phyloP scores from a whole-genome alignment of 2,888 invertebrate species.

The Philereme transversata region DNA sequence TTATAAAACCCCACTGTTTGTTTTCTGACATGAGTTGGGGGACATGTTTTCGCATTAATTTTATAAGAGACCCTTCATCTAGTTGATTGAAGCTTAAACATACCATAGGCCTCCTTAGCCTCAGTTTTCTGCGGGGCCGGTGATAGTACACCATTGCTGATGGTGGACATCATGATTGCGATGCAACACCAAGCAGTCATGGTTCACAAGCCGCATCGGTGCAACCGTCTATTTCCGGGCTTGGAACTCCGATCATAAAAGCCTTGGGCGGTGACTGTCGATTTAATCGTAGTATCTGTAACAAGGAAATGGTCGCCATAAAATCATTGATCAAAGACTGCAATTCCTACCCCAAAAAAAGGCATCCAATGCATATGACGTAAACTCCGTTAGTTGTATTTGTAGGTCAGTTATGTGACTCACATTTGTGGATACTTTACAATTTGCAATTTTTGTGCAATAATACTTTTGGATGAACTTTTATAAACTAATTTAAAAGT shows the following conservation, averaged over 20 bases:
- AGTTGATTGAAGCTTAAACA: neutral
- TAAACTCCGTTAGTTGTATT: no score
- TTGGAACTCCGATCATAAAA: slow-evolving; percentile 38
- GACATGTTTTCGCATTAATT: no score
- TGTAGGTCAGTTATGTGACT: no score
- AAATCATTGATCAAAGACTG: neutral
- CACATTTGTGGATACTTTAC: no score
- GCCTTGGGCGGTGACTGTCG: neutral
- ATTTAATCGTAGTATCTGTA: slow-evolving; percentile 23
- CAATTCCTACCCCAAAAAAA: no score
- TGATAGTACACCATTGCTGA: slow-evolving; percentile 70
- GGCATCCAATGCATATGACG: no score
- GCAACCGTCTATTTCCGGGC: slow-evolving; percentile 49
- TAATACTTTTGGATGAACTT: no score
- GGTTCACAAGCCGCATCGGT: slow-evolving; percentile 74
- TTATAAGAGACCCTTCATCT: no score
- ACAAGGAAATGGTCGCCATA: slow-evolving; percentile 8
- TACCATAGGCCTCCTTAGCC: slow-evolving; percentile 71
- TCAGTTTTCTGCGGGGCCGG: slow-evolving; percentile 74
- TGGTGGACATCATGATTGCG: slow-evolving; percentile 75
- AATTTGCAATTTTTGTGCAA: no score
- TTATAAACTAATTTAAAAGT: no score
- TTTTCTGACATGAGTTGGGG: no score
- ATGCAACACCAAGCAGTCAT: slow-evolving; percentile 79
- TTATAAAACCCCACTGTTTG: no score